Percentiles rank a stretch among this genome's conserved stretches.
Conservation (phyloP, 2,888 invertebrate genomes). For the Idaea aversata region DNA sequence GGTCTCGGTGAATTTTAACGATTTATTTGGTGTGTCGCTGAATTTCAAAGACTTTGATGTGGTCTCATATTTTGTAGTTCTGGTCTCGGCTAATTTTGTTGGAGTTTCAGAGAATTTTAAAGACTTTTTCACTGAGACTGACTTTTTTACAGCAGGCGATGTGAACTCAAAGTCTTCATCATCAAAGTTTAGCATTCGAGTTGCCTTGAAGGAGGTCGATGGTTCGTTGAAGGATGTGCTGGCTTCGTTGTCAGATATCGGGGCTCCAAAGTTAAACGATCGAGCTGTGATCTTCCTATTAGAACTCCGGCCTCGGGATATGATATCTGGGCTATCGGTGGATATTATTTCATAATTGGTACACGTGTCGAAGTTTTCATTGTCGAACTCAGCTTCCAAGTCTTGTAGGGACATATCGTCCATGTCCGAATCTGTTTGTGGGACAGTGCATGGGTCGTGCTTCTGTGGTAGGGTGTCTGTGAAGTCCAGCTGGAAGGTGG, state of each 20-base stretch:
- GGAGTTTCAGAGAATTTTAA: slow-evolving; percentile 65
- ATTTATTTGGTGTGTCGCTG: neutral
- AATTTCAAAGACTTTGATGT: neutral
- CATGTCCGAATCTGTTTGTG: slow-evolving; percentile 40
- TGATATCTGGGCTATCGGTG: slow-evolving; percentile 72
- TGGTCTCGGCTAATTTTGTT: slow-evolving; percentile 32
- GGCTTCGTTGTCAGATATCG: slow-evolving; percentile 59
- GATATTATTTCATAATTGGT: slow-evolving; percentile 76
- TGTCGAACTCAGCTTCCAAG: slow-evolving; percentile 69
- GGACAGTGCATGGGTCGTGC: slow-evolving; percentile 42
- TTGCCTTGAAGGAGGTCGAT: slow-evolving; percentile 32
- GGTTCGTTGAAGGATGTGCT: slow-evolving; percentile 69
- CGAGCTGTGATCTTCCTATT: slow-evolving; percentile 56
- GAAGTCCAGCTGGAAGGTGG: slow-evolving; percentile 61
- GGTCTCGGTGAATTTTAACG: neutral
- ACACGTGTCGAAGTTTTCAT: slow-evolving; percentile 65
- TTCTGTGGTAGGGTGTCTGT: slow-evolving; percentile 51
- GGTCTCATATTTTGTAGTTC: neutral
- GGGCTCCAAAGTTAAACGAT: slow-evolving; percentile 71
- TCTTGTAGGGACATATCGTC: slow-evolving; percentile 68
- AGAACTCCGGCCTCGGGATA: slow-evolving; percentile 57
- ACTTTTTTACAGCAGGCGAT: slow-evolving; percentile 54
- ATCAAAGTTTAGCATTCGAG: slow-evolving; percentile 67
- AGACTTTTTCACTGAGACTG: slow-evolving; percentile 60
- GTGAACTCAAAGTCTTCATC: slow-evolving; percentile 69